Percentiles rank a stretch among this genome's conserved stretches.
Conservation (phyloP, 2,888 invertebrate genomes). For the Margaritifera margaritifera region DNA sequence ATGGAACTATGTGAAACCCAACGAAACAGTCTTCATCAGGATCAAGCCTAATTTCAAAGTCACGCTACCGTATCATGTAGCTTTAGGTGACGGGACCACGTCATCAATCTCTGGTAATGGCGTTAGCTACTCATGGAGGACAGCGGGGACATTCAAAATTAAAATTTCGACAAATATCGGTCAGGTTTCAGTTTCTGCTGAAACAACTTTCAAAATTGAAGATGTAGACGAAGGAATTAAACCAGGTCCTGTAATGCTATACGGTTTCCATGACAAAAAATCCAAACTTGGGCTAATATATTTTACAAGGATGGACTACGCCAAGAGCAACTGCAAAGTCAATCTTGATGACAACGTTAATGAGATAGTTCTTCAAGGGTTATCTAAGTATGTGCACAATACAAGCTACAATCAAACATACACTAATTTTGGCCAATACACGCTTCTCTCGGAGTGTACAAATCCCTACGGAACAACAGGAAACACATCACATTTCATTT, state of each 20-base stretch:
- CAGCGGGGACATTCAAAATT: slow-evolving; percentile 53
- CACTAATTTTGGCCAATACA: slow-evolving; percentile 50
- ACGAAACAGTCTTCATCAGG: slow-evolving; percentile 56
- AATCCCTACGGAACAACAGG: slow-evolving; percentile 56
- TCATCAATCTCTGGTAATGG: slow-evolving; percentile 27
- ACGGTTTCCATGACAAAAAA: slow-evolving; percentile 32
- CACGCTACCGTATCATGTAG: slow-evolving; percentile 47
- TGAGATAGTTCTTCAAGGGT: slow-evolving; percentile 7
- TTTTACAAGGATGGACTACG: slow-evolving; percentile 43
- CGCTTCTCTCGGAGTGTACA: slow-evolving; percentile 44
- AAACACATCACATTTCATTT: slow-evolving; percentile 37
- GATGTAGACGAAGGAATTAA: slow-evolving; percentile 54
- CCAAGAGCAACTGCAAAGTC: slow-evolving; percentile 43
- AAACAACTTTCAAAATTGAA: slow-evolving; percentile 44
- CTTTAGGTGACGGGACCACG: slow-evolving; percentile 59
- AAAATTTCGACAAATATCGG: slow-evolving; percentile 47
- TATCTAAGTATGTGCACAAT: slow-evolving; percentile 31
- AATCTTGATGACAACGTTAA: slow-evolving; percentile 33
- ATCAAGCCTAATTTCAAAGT: slow-evolving; percentile 41
- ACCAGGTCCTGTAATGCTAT: slow-evolving; percentile 47
- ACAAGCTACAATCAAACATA: slow-evolving; percentile 37
- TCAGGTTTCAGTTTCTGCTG: slow-evolving; percentile 26
- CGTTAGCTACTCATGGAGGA: slow-evolving; percentile 57
- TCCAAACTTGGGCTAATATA: slow-evolving; percentile 29
- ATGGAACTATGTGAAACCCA: slow-evolving; percentile 59